A percentile compares a stretch with the other conserved stretches of the same genome.
Conservation (phyloP, 2,113 vertebrate genomes). For the Pedionomus torquatus region DNA sequence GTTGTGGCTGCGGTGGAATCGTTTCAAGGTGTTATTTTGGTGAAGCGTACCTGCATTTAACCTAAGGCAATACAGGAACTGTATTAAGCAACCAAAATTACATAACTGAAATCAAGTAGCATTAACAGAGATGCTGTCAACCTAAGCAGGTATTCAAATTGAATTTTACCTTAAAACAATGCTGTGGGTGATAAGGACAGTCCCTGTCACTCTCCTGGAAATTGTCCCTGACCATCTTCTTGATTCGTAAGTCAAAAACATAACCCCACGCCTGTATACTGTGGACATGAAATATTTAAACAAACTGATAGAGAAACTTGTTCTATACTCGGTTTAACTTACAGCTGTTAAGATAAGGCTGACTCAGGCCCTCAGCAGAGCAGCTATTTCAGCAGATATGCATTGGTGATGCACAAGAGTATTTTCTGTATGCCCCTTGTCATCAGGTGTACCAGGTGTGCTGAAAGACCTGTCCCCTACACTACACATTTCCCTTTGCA, state of each 20-base stretch:
- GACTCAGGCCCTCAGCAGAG: neutral
- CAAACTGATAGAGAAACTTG: neutral
- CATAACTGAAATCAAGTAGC: neutral
- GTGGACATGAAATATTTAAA: neutral
- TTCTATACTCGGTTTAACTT: accelerated
- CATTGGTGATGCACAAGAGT: neutral
- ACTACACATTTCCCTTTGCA: neutral
- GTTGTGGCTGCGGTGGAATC: neutral
- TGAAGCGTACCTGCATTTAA: neutral
- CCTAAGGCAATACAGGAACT: neutral
- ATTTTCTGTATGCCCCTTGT: neutral
- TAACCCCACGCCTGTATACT: neutral
- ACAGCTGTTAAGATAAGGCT: neutral
- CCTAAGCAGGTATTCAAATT: neutral
- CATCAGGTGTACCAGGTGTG: neutral
- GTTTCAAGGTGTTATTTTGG: neutral
- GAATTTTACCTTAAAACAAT: neutral
- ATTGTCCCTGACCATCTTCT: neutral
- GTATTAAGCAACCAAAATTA: neutral
- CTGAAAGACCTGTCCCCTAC: neutral
- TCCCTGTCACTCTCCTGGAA: neutral
- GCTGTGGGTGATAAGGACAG: neutral
- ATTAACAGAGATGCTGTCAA: neutral
- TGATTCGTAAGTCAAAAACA: neutral
- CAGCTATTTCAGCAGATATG: neutral